Base-by-base conservation (phyloP, 1,140 invertebrate genomes). In the Gryllus bimaculatus region DNA sequence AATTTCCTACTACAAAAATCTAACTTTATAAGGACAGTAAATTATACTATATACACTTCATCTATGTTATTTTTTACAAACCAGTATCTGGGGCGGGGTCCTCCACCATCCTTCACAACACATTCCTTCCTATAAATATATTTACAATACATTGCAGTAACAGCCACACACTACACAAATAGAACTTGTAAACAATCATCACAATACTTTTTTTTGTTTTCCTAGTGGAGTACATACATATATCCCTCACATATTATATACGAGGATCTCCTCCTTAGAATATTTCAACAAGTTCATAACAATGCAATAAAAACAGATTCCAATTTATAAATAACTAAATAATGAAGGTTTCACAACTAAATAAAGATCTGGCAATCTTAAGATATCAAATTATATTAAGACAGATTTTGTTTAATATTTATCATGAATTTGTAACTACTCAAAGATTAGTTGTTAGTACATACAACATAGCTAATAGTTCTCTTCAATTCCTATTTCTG, bases 51-150 rank as follows among this genome's bases (percentile, higher is more conserved):
- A 18, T 66, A 66, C 54, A 66, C 54, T 13, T 66, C 10, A 66
- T 18, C 54, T 66, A 66, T 18, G 18, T 66, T 66, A 39, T 39
- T 66, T 66, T 66, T 66, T 66, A 66, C 54, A 66, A 66, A 13
- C 54, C 10, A 13, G 1, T 66, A 66, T 18, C 54, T 66, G 10
- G 18, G 54, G 54, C 54, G 10, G 10, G 18, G 54, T 10, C 54
- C 54, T 66, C 54, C 54, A 66, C 54, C 54, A 66, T 66, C 54
- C 54, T 66, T 66, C 10, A 13, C 54, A 66, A 66, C 18, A 18
- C 54, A 66, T 66, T 66, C 54, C 54, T 66, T 66, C 18, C 54
- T 66, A 66, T 66, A 66, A 66, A 66, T 66, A 66, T 66, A 66
- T 66, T 13, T 66, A 66, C 54, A 66, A 66, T 66, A 66, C 54